Evolutionary conservation across 2,888 invertebrate species (phyloP).

Genomic region (Drosophila phalerata): DNA sequence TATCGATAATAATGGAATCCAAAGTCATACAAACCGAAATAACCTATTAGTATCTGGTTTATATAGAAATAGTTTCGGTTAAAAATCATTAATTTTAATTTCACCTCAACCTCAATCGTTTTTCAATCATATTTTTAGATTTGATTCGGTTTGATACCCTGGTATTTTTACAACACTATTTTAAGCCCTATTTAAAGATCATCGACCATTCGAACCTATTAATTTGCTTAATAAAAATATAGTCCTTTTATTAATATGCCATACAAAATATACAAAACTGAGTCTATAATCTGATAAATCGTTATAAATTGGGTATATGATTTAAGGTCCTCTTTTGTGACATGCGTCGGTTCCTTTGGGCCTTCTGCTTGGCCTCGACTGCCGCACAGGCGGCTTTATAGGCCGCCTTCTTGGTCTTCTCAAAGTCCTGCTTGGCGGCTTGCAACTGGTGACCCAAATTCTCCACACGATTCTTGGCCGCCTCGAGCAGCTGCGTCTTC

Average conservation of each 20-base stretch:
- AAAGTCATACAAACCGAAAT: too few relatives aligned
- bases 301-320: too few relatives aligned
- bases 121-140: too few relatives aligned
- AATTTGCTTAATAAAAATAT: neutral
- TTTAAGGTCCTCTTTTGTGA: neutral
- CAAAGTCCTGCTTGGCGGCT: slow-evolving; percentile 88
- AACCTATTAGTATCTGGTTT: too few relatives aligned
- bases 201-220: too few relatives aligned
- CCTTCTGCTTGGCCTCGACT: slow-evolving; percentile 88
- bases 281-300: neutral
- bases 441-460: slow-evolving; percentile 88
- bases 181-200: too few relatives aligned
- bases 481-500: slow-evolving; percentile 89
- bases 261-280: slow-evolving; percentile 12
- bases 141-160: too few relatives aligned
- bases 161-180: too few relatives aligned
- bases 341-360: slow-evolving; percentile 50
- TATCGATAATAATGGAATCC: too few relatives aligned
- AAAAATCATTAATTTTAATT: too few relatives aligned
- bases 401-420: slow-evolving; percentile 89
- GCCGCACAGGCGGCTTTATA: slow-evolving; percentile 85
- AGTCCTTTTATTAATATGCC: neutral
- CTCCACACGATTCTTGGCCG: slow-evolving; percentile 89
- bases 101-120: too few relatives aligned
- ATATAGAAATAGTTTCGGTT: too few relatives aligned